phyloP scores from a whole-genome alignment of 2,797 vertebrate species.

The Acestrorhynchus altus region DNA sequence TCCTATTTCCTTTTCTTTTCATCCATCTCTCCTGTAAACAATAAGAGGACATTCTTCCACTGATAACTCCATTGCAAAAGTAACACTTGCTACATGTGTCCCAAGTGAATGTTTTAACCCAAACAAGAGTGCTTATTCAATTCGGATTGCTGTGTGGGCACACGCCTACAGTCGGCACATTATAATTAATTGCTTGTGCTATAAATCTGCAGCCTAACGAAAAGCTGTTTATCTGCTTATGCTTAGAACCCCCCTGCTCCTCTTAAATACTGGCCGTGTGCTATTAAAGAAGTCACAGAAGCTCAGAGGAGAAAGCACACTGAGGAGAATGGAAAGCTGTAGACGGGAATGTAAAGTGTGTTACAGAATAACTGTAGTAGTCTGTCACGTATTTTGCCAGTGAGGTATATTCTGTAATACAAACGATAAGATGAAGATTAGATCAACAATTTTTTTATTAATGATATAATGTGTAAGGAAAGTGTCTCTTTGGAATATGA shows the following conservation, averaged over 20 bases:
- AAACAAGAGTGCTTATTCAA: conserved; percentile 42
- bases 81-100: conserved; percentile 29
- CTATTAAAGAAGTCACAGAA: conserved; percentile 13
- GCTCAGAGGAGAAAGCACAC: background rate
- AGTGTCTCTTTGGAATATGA: no score
- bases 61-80: conserved; percentile 47
- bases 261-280: background rate
- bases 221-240: conserved; percentile 42
- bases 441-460: no score
- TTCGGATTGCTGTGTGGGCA: conserved; percentile 31
- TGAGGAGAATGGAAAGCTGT: background rate
- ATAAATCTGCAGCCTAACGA: conserved; percentile 34
- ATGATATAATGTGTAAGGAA: no score
- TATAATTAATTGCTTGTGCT: conserved; percentile 42
- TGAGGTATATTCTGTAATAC: no score
- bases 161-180: conserved; percentile 28
- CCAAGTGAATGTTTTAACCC: conserved; percentile 30
- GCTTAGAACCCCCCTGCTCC: background rate
- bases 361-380: no score
- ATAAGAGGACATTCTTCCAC: conserved; percentile 11
- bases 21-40: conserved; percentile 21
- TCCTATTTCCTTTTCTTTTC: conserved; percentile 14
- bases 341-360: conserved; percentile 1
- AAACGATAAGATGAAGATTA: no score
- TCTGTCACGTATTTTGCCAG: no score